Evolutionary conservation across 2,888 invertebrate species (phyloP), one percentile per base, ranked within the genome.

Genomic region (Resseliella maxima): DNA sequence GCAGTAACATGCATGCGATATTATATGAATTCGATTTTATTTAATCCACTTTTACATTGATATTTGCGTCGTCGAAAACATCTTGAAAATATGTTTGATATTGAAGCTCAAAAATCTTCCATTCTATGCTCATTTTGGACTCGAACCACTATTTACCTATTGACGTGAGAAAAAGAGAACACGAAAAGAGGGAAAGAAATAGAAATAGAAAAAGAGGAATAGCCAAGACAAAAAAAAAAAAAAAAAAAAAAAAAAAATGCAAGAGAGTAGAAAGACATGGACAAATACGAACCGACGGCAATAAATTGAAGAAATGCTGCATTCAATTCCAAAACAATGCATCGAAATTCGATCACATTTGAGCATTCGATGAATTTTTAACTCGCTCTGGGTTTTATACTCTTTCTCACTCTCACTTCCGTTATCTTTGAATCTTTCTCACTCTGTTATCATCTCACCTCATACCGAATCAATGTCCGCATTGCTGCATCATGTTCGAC

Each of bases 251-350:
- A 50, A 12, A 18, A 18, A 50, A 12, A 41, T 8, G 6, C 5
- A 41, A 41, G 12, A 5, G 5, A 12, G 5, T 41, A 8, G 46
- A 8, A 50, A 50, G n/a, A n/a, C n/a, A n/a, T n/a, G n/a, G n/a
- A 50, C 12, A 50, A 15, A 50, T 18, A 24, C 59, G 6, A 59
- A 72, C 72, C 31, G 31, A 72, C 35, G 31, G 72, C 35, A 21
- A 31, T 72, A 35, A 72, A 72, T 72, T 31, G 21, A 72, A 72
- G 31, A 31, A 72, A 72, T 72, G 72, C 72, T 72, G 72, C 72
- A 72, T 72, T 35, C 72, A 72, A 72, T 72, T 72, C n/a, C 72
- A 72, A 72, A 72, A 35, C 72, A 72, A 72, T 72, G 72, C 72
- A 72, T 72, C 31, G 27, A 72, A 72, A 31, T 72, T 35, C 72